Evolutionary conservation across 2,113 vertebrate genomes (phyloP).

Genomic region (Strix aluco): DNA sequence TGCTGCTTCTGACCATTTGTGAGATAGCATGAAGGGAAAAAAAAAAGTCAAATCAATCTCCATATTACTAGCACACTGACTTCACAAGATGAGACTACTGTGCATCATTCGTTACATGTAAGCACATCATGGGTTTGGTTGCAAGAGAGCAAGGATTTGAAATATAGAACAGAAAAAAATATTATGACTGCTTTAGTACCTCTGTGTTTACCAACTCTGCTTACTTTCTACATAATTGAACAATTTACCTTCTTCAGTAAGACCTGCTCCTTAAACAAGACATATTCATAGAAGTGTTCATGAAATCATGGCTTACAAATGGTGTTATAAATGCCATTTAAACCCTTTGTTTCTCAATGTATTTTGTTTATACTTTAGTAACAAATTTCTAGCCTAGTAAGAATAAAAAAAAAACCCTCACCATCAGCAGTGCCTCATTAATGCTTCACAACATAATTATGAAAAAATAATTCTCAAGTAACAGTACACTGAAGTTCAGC

Average conservation of each 20-base stretch:
- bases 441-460: background rate
- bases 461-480: background rate
- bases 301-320: background rate
- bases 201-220: background rate
- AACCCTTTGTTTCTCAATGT: background rate
- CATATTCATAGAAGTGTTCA: background rate
- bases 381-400: background rate
- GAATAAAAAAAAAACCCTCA: background rate
- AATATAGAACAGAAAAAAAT: background rate
- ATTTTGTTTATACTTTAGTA: background rate
- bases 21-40: accelerated
- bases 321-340: background rate
- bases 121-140: background rate
- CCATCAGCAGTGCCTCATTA: background rate
- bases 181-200: background rate
- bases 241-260: background rate
- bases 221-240: background rate
- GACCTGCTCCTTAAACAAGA: background rate
- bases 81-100: background rate
- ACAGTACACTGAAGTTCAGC: background rate
- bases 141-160: background rate
- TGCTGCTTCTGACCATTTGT: background rate
- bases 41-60: background rate
- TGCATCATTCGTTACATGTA: background rate
- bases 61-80: accelerated